These are phyloP conservation scores for Pipra filicauda DNA, from an alignment of 2,113 vertebrate species.

Conservation along the genomic window DNA sequence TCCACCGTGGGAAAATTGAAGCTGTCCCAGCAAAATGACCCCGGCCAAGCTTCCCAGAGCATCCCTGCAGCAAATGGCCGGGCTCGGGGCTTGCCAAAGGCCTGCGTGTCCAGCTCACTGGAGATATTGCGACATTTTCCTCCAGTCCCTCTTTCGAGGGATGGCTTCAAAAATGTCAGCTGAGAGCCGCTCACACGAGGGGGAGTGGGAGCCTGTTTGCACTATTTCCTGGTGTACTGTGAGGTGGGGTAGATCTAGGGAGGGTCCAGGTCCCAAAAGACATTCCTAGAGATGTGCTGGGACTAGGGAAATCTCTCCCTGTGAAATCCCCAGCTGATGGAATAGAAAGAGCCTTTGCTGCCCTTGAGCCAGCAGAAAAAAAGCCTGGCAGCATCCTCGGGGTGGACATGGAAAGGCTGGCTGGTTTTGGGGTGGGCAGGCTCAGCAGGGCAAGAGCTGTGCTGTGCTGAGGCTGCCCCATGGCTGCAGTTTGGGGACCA, in stretches of 20 bases:
- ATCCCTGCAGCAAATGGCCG: accelerated
- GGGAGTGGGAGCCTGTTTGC: background rate
- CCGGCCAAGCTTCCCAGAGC: background rate
- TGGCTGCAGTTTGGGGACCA: accelerated
- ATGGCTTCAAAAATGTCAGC: background rate
- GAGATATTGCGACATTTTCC: background rate
- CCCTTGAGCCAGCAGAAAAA: background rate
- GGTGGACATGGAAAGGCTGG: accelerated
- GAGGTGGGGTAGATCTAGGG: background rate
- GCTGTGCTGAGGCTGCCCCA: no score
- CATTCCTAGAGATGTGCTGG: background rate
- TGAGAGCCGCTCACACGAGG: accelerated
- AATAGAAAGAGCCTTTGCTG: background rate
- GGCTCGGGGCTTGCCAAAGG: background rate
- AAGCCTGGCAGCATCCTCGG: background rate
- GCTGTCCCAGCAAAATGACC: background rate
- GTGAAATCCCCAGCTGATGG: background rate
- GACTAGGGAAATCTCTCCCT: background rate
- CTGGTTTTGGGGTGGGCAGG: background rate
- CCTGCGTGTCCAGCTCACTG: background rate
- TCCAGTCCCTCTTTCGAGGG: background rate
- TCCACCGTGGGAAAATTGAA: background rate
- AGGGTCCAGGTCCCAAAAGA: background rate
- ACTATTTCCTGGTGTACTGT: accelerated
- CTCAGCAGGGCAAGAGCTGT: background rate